Evolutionary conservation across 2,113 vertebrate genomes (phyloP), one percentile per base, ranked within the genome.

Genomic region (Bambusicola thoracicus): DNA sequence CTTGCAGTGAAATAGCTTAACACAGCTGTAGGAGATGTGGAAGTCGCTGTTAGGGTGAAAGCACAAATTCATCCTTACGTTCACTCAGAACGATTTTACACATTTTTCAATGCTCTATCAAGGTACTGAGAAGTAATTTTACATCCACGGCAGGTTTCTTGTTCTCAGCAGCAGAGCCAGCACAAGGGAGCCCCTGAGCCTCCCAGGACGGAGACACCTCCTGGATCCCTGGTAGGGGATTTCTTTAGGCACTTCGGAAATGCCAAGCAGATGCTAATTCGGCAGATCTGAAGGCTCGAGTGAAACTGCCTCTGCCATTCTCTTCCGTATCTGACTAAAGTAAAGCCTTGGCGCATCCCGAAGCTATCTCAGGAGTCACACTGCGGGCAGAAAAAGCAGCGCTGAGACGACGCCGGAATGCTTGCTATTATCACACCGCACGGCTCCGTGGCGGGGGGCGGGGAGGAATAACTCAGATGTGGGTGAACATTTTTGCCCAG

Each of bases 401-500:
- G 48, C 24, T 13, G 48, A 49, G 48, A 49, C 48, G 48, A 49
- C 48, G 48, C 48, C 48, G 12, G 24, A 49, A 25, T 25, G 48
- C 24, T 49, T 13, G 48, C 53, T 55, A 29, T 18, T 9, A 8
- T 16, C 22, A 44, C 24, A 51, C 1, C 2, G 51, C 20, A 27
- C 10, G 40, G 76, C 20, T 32, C 1, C 17, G 1, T 40, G 3
- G 29, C 0, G 10, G 3, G 14, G 25, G 2, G 14, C 7, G 19
- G 12, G 55, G n/a, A 80, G 32, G 15, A 56, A 0, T 25, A 72
- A 55, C 21, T 5, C 16, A 40, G 66, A 12, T 1, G 11, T 72
- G 16, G 25, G 5, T 21, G 49, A 49, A 38, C 34, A 51, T 6
- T 66, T 65, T 56, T 46, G 22, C 32, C 22, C 46, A 78, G n/a